These are phyloP conservation scores for Clusia tigrina DNA, from an alignment of 2,888 invertebrate genomes.

Conservation along the genomic window DNA sequence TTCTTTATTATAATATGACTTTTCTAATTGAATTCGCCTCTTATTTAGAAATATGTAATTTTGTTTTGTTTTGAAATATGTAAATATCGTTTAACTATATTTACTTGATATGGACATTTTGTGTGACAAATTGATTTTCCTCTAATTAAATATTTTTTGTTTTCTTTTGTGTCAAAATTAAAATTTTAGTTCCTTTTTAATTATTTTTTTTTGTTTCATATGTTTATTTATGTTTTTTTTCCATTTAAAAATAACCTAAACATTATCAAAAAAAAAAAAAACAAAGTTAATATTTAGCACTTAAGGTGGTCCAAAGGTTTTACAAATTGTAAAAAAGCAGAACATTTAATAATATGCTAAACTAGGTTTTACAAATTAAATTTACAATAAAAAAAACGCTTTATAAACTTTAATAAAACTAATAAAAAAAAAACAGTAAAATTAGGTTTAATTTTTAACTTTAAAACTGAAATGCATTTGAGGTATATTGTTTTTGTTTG, in stretches of 20 bases:
- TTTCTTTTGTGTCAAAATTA: conserved; percentile 13
- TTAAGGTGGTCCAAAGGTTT: conserved; percentile 37
- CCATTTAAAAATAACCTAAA: no score
- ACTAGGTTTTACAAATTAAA: conserved; percentile 1
- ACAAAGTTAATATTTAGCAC: neutral
- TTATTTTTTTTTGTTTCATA: no score
- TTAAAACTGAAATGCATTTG: conserved; percentile 65
- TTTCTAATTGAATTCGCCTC: neutral
- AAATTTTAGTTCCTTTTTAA: no score
- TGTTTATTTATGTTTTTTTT: no score
- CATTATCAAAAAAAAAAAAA: conserved; percentile 14
- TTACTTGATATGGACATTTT: conserved; percentile 10
- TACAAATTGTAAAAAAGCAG: conserved; percentile 21
- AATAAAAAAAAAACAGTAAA: neutral
- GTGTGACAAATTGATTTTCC: conserved; percentile 1
- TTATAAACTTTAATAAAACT: conserved; percentile 3
- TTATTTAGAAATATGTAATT: conserved; percentile 5
- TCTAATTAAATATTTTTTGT: conserved; percentile 3
- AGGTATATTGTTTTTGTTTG: conserved; percentile 65
- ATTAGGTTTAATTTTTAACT: conserved; percentile 39
- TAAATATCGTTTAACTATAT: neutral
- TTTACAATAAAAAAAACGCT: conserved; percentile 24
- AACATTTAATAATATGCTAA: conserved; percentile 25
- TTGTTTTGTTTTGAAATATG: neutral
- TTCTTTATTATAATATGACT: no score